These are phyloP conservation scores for Ridgeia piscesae DNA, from an alignment of 1,140 invertebrate species.

Conservation along the genomic window DNA sequence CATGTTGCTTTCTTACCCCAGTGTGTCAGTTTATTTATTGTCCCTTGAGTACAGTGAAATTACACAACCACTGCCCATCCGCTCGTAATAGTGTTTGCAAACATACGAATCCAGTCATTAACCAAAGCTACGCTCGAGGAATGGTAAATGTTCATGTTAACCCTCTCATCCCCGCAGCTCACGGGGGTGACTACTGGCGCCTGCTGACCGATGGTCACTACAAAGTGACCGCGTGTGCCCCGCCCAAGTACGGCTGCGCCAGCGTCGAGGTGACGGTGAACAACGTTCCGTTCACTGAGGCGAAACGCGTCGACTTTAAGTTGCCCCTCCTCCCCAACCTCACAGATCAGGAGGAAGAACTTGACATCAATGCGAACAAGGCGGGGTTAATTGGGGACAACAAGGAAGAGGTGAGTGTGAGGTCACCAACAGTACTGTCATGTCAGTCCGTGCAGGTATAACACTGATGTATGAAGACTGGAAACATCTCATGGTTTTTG, in stretches of 20 bases:
- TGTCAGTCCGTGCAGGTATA: too few relatives aligned
- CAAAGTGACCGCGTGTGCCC: constrained; percentile 46
- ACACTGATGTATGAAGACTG: too few relatives aligned
- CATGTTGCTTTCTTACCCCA: not conserved
- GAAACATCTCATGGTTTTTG: too few relatives aligned
- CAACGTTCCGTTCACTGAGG: not conserved
- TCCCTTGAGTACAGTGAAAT: not conserved
- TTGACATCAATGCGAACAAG: not conserved
- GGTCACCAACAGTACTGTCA: too few relatives aligned
- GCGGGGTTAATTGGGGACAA: not conserved
- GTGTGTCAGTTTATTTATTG: too few relatives aligned
- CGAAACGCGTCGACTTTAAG: not conserved
- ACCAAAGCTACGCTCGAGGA: too few relatives aligned
- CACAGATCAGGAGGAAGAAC: not conserved
- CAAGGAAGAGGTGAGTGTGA: not conserved
- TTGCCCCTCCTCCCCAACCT: constrained; percentile 10
- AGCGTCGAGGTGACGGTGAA: not conserved
- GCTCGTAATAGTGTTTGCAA: constrained; percentile 27
- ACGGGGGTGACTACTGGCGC: constrained; percentile 87
- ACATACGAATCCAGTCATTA: too few relatives aligned
- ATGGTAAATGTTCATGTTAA: not conserved
- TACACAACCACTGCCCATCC: not conserved
- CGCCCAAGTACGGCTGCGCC: not conserved
- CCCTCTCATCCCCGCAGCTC: constrained; percentile 17
- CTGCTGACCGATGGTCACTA: constrained; percentile 84